These are phyloP conservation scores for Capromys pilorides DNA, from an alignment of 2,797 vertebrate species.

Conservation along the genomic window DNA sequence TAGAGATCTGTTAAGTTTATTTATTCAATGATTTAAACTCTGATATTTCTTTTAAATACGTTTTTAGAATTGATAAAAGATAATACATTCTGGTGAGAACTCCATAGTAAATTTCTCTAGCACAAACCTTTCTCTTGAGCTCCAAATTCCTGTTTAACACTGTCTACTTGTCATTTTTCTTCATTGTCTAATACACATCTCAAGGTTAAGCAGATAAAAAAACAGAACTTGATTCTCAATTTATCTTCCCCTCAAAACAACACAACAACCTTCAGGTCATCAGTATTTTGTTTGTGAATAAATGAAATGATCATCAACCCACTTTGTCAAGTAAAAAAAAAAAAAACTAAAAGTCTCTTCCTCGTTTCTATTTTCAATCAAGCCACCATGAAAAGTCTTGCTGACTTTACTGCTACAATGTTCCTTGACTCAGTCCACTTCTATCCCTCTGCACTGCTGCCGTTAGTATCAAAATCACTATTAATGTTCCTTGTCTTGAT, in stretches of 20 bases:
- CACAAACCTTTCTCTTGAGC: constrained; percentile 28
- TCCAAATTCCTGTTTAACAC: constrained; percentile 36
- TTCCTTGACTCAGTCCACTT: background rate
- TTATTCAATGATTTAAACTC: background rate
- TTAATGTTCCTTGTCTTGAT: background rate
- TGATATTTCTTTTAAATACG: background rate
- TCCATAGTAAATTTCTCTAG: constrained; percentile 27
- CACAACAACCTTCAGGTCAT: background rate
- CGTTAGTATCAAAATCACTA: background rate
- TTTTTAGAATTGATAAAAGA: constrained; percentile 46
- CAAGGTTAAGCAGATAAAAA: constrained; percentile 47
- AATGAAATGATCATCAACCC: background rate
- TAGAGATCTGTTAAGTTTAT: background rate
- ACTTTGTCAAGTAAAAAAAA: background rate
- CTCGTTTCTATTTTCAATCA: constrained; percentile 4
- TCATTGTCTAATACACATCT: constrained; percentile 14
- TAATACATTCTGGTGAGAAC: constrained; percentile 27
- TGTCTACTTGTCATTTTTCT: constrained; percentile 1
- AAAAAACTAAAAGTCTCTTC: constrained; percentile 11
- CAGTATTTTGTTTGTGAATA: constrained; percentile 7
- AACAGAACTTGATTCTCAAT: constrained; percentile 33
- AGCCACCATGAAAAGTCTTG: background rate
- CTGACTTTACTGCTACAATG: background rate
- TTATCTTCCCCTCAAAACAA: background rate
- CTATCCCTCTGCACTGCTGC: background rate